Base-by-base conservation (phyloP, 2,888 invertebrate genomes). In the Coelopa pilipes region DNA sequence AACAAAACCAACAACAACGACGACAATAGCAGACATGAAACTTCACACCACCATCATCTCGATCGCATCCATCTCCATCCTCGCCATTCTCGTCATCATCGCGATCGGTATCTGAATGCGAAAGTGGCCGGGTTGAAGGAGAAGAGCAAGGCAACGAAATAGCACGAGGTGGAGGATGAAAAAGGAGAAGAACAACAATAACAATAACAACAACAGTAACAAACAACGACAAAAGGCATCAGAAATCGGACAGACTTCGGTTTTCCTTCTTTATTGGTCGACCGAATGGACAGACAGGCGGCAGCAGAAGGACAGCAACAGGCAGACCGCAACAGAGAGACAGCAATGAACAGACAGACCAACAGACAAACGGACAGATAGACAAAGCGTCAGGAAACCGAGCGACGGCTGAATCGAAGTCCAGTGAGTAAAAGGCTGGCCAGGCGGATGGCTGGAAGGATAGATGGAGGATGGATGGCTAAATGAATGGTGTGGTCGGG, bases 211-310 rank as follows among this genome's bases (percentile, higher is more conserved):
- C 11, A 55, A 47, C 19, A 12, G 45, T 21, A 19, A 53, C 24
- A 17, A 47, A 47, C 47, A 47, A 65, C 45, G 65, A 66, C 65
- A 66, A 66, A 66, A 49, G 65, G 65, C 66, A 66, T 66, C 50
- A 17, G 17, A 19, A 66, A 66, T 24, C 49, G 21, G 50, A 66
- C 62, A 62, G 34, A 34, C 62, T 62, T 62, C 12, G 34, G 62
- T 62, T 62, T 62, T 21, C 34, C 62, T 24, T 7, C 34, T 50
- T 66, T 21, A 24, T 21, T 50, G 50, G 50, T 50, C 50, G 50
- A 19, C 12, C 50, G 50, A 50, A 66, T 21, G 50, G 50, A 17
- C 24, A 62, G 10, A 62, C 15, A 60, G 21, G 21, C 5, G 21
- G 17, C 21, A 62, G 15, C 53, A 15, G 34, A 62, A 34, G 24